Conservation (phyloP, 2,113 vertebrate species). For the Delphinus delphis region DNA sequence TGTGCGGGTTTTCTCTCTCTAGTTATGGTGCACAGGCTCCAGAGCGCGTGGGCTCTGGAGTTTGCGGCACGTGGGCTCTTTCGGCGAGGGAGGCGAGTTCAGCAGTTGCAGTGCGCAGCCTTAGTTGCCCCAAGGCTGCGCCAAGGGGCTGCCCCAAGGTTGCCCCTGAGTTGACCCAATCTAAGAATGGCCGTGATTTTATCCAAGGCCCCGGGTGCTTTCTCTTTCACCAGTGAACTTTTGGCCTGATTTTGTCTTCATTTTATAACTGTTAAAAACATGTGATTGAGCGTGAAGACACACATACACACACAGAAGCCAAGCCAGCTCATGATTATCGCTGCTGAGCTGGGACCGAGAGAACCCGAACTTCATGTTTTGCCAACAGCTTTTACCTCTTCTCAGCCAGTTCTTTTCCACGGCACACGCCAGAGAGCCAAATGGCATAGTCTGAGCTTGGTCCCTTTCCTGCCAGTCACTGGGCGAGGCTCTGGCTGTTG, state of each 20-base stretch:
- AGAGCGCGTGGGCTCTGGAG: too few relatives aligned
- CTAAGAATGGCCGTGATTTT: not conserved
- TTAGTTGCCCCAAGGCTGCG: too few relatives aligned
- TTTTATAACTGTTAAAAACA: slow-evolving; percentile 26
- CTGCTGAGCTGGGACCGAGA: not conserved
- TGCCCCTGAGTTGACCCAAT: not conserved
- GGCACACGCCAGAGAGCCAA: slow-evolving; percentile 38
- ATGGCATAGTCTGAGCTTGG: slow-evolving; percentile 23
- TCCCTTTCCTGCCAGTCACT: slow-evolving; percentile 55
- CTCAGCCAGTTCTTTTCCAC: not conserved
- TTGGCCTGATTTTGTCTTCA: not conserved
- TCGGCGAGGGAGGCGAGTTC: rapidly evolving
- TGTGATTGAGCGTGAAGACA: not conserved
- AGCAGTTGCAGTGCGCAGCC: too few relatives aligned
- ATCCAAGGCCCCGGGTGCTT: not conserved
- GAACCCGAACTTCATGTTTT: slow-evolving; percentile 3
- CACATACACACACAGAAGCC: not conserved
- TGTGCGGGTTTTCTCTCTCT: too few relatives aligned
- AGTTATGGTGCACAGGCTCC: too few relatives aligned
- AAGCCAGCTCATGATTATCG: not conserved
- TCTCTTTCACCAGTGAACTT: not conserved
- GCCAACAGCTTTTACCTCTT: slow-evolving; percentile 32
- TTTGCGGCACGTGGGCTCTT: too few relatives aligned
- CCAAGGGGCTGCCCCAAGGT: too few relatives aligned
- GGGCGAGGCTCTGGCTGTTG: slow-evolving; percentile 4